Evolutionary conservation across 2,113 vertebrate species (phyloP).

Genomic region (Cranoglanis bouderius): DNA sequence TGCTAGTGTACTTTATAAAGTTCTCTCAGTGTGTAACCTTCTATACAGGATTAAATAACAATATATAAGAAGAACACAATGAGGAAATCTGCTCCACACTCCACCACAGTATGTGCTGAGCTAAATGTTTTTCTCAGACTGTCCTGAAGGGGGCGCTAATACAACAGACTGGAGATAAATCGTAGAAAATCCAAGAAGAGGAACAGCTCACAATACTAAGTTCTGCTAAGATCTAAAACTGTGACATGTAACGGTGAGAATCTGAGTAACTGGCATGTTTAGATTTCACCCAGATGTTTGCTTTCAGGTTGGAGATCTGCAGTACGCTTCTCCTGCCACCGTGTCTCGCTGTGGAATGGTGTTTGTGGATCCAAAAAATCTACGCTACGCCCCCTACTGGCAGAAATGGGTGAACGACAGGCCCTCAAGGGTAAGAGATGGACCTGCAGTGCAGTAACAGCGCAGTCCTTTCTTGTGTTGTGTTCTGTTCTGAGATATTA

Average conservation of each 20-base stretch:
- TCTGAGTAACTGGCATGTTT: not conserved
- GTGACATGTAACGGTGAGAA: not conserved
- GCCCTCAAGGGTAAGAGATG: conserved; percentile 71
- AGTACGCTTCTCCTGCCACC: conserved; percentile 94
- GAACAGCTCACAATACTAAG: not conserved
- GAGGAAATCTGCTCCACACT: too few relatives aligned
- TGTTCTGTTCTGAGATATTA: not conserved
- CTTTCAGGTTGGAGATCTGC: conserved; percentile 90
- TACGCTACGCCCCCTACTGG: conserved; percentile 89
- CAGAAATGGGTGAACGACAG: conserved; percentile 84
- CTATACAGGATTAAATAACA: not conserved
- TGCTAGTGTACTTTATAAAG: too few relatives aligned
- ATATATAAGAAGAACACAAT: not conserved
- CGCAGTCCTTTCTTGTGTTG: too few relatives aligned
- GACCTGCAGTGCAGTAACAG: not conserved
- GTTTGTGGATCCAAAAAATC: conserved; percentile 94
- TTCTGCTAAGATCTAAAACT: not conserved
- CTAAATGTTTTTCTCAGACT: not conserved
- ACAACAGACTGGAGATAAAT: not conserved
- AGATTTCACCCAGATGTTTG: conserved; percentile 7
- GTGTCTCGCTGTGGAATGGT: conserved; percentile 98
- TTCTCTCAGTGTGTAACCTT: not conserved
- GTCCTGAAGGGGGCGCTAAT: not conserved
- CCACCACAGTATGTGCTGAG: not conserved
- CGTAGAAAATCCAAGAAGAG: not conserved